Percentiles rank a stretch among this genome's conserved stretches.
These are phyloP conservation scores for Blomia tropicalis DNA, from an alignment of 2,888 invertebrate species.

Conservation along the genomic window DNA sequence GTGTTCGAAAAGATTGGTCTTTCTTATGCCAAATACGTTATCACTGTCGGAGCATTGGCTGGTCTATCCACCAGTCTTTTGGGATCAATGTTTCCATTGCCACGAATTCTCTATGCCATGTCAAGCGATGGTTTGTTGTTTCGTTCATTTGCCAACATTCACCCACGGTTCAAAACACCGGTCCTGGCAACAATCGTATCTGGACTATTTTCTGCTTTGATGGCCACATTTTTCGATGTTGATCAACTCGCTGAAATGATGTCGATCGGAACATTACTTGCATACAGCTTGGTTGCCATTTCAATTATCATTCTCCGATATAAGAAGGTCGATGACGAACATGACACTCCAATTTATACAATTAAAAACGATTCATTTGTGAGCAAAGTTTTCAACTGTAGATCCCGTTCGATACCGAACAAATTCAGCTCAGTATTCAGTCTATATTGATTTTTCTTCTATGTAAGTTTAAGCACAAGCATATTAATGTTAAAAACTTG, in stretches of 20 bases:
- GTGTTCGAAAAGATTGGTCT: slow-evolving; percentile 55
- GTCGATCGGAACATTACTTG: slow-evolving; percentile 38
- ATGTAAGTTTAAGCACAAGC: not conserved
- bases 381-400: not conserved
- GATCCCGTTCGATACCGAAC: not conserved
- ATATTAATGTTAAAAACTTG: too few relatives aligned
- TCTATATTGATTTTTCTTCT: not conserved
- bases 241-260: slow-evolving; percentile 38
- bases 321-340: too few relatives aligned
- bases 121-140: slow-evolving; percentile 42
- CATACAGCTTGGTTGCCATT: slow-evolving; percentile 39
- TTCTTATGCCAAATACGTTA: slow-evolving; percentile 59
- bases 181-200: slow-evolving; percentile 38
- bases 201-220: slow-evolving; percentile 40
- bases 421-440: not conserved
- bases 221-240: slow-evolving; percentile 36
- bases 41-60: slow-evolving; percentile 63
- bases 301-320: slow-evolving; percentile 35
- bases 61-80: slow-evolving; percentile 54
- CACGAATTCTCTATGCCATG: slow-evolving; percentile 43
- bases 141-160: slow-evolving; percentile 36
- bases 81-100: slow-evolving; percentile 45
- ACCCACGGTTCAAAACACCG: slow-evolving; percentile 39
- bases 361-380: not conserved
- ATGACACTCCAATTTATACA: too few relatives aligned